Evolutionary conservation across 2,888 invertebrate species (phyloP), one percentile per base, ranked within the genome.

Genomic region (Eupithecia pulchellata): DNA sequence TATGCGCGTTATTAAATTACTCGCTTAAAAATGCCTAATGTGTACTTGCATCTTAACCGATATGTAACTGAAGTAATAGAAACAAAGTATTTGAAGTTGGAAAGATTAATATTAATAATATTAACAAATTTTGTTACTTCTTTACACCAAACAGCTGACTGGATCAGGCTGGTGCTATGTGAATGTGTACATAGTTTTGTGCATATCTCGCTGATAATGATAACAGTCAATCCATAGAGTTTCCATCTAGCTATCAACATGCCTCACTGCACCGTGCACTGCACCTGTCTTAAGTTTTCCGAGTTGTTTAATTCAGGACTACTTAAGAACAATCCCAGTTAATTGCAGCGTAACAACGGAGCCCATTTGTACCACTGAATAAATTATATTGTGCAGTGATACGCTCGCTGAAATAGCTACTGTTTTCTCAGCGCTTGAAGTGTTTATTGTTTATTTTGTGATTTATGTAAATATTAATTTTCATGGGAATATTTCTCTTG

Each of bases 261-360:
- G 9, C 42, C 42, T 20, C 42, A 47, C 9, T 47, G 42, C 42
- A 2, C 42, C n/a, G n/a, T 47, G 42, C 42, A 47, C 20, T 47
- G 42, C 42, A 47, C 20, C 42, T 20, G 42, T 20, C 20, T 47
- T 9, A 20, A 47, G 20, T 47, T 47, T 42, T 47, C 42, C 20
- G 20, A 47, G 42, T 47, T 47, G 42, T 47, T 9, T 47, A 47
- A 58, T 61, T 52, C 61, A 20, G n/a, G n/a, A 42, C 61, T 39
- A 69, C 68, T 68, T 60, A 55, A 62, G 64, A 64, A 70, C 71
- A 68, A 64, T 75, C 71, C 57, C 58, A 34, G 71, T 71, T 75
- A 76, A 76, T 76, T 73, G 75, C 68, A 11, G 63, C 42, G 58
- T 71, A 70, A 66, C 73, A 69, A 69, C 29, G 52, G 42, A n/a